These are phyloP conservation scores for Ambastaia sidthimunki DNA, from an alignment of 2,797 vertebrate genomes.

Conservation along the genomic window DNA sequence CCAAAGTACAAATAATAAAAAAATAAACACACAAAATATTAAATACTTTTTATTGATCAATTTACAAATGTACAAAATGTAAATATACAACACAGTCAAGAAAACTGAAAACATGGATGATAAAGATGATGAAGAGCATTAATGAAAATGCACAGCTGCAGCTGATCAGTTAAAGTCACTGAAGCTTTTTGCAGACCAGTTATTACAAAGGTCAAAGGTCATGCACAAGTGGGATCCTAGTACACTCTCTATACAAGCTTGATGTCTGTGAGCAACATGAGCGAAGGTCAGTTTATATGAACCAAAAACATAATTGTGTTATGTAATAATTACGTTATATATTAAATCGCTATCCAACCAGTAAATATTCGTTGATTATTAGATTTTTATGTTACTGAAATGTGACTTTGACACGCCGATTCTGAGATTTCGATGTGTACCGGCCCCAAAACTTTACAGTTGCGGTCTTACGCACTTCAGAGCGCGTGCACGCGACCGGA, in stretches of 20 bases:
- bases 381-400: too few species aligned
- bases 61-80: conserved; percentile 81
- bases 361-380: too few species aligned
- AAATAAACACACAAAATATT: conserved; percentile 38
- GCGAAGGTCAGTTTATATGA: conserved; percentile 1
- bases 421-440: too few species aligned
- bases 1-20: neutral
- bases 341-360: too few species aligned
- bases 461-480: too few species aligned
- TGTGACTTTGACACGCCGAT: too few species aligned
- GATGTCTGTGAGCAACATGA: neutral
- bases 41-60: conserved; percentile 71
- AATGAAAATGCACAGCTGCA: conserved; percentile 10
- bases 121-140: neutral
- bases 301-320: too few species aligned
- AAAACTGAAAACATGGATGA: conserved; percentile 58
- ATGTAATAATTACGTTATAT: too few species aligned
- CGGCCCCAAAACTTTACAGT: too few species aligned
- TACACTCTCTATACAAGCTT: neutral
- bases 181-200: conserved; percentile 34
- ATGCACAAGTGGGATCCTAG: conserved; percentile 40
- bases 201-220: conserved; percentile 37
- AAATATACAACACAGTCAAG: conserved; percentile 69
- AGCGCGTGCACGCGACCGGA: too few species aligned
- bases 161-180: conserved; percentile 26